phyloP scores from a whole-genome alignment of 2,888 invertebrate genomes.

The Agrochola litura region DNA sequence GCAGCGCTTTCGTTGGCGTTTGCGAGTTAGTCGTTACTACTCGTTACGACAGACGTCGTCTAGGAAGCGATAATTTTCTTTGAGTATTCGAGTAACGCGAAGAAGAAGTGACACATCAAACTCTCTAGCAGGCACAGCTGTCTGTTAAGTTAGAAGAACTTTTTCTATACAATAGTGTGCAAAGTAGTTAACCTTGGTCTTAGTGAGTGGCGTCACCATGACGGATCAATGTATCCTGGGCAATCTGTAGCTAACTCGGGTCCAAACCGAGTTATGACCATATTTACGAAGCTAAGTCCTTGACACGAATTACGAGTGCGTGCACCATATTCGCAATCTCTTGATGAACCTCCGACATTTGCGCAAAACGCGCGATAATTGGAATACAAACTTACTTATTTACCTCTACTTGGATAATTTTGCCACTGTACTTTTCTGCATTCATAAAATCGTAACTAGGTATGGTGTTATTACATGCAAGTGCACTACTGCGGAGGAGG shows the following conservation, averaged over 20 bases:
- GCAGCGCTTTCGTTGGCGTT: neutral
- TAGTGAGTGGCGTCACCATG: neutral
- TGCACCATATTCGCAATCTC: conserved; percentile 38
- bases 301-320: conserved; percentile 34
- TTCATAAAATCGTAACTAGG: neutral
- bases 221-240: neutral
- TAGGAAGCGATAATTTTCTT: neutral
- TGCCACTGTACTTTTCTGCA: neutral
- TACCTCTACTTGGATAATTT: neutral
- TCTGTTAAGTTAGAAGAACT: neutral
- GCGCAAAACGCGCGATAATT: conserved; percentile 44
- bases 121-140: neutral
- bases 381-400: neutral
- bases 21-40: neutral
- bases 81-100: no score
- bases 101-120: neutral
- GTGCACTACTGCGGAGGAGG: neutral
- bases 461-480: neutral
- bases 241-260: neutral
- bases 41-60: neutral
- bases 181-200: neutral
- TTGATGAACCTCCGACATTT: conserved; percentile 32
- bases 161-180: neutral
- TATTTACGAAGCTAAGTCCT: conserved; percentile 26
- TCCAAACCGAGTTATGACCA: conserved; percentile 15